Evolutionary conservation across 1,140 invertebrate species (phyloP).

Genomic region (Monomorium pharaonis): DNA sequence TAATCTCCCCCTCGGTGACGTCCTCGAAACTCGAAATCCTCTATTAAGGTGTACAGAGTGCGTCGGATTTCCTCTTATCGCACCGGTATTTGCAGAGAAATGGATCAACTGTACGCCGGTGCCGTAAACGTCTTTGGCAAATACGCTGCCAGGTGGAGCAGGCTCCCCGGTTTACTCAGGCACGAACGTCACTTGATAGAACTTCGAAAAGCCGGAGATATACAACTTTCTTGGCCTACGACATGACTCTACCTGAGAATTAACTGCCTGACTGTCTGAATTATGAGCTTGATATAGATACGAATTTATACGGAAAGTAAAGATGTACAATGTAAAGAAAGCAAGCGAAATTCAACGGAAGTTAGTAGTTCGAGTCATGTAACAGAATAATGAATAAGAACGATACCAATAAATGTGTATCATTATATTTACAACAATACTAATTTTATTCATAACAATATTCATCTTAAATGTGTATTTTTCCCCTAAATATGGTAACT

Average conservation of each 20-base stretch:
- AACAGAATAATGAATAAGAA: not conserved
- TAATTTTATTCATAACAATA: not conserved
- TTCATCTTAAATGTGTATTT: not conserved
- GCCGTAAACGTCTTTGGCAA: constrained; percentile 69
- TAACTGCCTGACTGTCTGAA: constrained; percentile 61
- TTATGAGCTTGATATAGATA: constrained; percentile 59
- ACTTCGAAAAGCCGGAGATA: constrained; percentile 68
- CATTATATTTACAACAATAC: no score
- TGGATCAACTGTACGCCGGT: constrained; percentile 65
- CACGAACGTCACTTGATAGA: constrained; percentile 61
- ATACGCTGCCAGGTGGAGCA: constrained; percentile 54
- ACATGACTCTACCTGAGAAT: constrained; percentile 54
- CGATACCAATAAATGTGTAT: not conserved
- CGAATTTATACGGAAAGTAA: constrained; percentile 58
- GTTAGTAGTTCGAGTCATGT: no score
- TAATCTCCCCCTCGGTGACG: constrained; percentile 37
- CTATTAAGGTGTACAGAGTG: constrained; percentile 65
- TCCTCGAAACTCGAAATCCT: constrained; percentile 61
- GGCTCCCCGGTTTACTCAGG: constrained; percentile 47
- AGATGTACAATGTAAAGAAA: constrained; percentile 16
- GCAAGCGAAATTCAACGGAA: not conserved
- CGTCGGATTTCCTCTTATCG: constrained; percentile 64
- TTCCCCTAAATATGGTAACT: not conserved
- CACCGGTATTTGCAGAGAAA: constrained; percentile 68
- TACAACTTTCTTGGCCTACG: constrained; percentile 66